Evolutionary conservation across 2,888 invertebrate species (phyloP).

Genomic region (Diarsia mendica): DNA sequence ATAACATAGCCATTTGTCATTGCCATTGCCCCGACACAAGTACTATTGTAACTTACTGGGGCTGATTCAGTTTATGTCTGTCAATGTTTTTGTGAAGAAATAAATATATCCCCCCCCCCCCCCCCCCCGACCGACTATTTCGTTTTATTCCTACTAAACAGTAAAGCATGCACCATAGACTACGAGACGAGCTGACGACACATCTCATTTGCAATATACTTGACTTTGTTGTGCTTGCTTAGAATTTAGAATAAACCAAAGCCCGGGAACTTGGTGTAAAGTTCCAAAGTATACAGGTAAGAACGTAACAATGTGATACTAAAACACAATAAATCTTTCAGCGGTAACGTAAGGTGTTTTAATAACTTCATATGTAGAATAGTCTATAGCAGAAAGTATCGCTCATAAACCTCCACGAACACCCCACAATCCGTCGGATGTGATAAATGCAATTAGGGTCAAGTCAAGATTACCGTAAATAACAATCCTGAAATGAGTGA

Average conservation of each 20-base stretch:
- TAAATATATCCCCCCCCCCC: too few relatives aligned
- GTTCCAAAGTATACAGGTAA: not conserved
- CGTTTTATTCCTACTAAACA: constrained; percentile 5
- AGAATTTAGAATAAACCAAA: constrained; percentile 10
- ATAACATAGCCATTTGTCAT: not conserved
- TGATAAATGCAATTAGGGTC: constrained; percentile 10
- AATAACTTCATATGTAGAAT: not conserved
- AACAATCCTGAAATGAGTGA: constrained; percentile 18
- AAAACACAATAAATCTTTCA: not conserved
- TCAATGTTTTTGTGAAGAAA: too few relatives aligned
- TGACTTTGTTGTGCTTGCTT: constrained; percentile 28
- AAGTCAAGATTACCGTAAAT: constrained; percentile 11
- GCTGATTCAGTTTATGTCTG: too few relatives aligned
- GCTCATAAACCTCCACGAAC: too few relatives aligned
- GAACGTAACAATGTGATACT: not conserved
- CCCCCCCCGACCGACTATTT: not conserved
- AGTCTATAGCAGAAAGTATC: not conserved
- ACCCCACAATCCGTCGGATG: not conserved
- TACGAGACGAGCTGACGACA: constrained; percentile 32
- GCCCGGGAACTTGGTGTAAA: not conserved
- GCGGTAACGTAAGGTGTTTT: not conserved
- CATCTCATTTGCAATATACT: constrained; percentile 34
- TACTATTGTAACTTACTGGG: too few relatives aligned
- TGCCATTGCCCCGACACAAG: too few relatives aligned
- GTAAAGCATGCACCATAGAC: constrained; percentile 3